Evolutionary conservation across 1,140 invertebrate genomes (phyloP).

Genomic region (Stegodyphus dumicola): DNA sequence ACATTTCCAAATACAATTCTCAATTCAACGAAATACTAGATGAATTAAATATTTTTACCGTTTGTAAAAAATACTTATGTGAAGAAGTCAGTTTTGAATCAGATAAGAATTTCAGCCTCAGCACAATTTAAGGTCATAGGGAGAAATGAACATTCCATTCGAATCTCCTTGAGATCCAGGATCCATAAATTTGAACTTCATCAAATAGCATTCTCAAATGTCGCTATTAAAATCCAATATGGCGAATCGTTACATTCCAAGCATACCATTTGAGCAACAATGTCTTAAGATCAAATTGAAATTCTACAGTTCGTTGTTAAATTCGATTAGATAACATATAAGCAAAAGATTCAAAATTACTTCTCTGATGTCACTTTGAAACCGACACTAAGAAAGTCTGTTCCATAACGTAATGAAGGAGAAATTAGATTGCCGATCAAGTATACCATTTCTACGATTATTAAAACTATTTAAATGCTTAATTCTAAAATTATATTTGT

Average conservation of each 20-base stretch:
- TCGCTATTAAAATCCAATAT: constrained; percentile 42
- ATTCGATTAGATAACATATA: constrained; percentile 15
- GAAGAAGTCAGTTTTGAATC: not conserved
- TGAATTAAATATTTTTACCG: too few relatives aligned
- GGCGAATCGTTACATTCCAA: constrained; percentile 13
- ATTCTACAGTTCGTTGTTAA: constrained; percentile 12
- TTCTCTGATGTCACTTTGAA: too few relatives aligned
- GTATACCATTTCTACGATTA: too few relatives aligned
- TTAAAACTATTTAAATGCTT: too few relatives aligned
- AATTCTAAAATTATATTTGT: too few relatives aligned
- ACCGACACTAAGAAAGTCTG: too few relatives aligned
- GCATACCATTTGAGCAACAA: constrained; percentile 12
- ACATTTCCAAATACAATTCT: too few relatives aligned
- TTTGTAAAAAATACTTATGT: too few relatives aligned
- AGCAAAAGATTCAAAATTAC: too few relatives aligned
- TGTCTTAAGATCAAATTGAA: constrained; percentile 11
- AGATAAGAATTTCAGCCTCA: constrained; percentile 27
- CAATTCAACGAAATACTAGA: too few relatives aligned
- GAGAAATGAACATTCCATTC: constrained; percentile 35
- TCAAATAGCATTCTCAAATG: constrained; percentile 9
- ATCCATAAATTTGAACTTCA: constrained; percentile 29
- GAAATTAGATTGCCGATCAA: too few relatives aligned
- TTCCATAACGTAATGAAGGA: too few relatives aligned
- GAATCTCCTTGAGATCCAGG: constrained; percentile 15
- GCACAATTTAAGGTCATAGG: constrained; percentile 4